Base-by-base conservation (phyloP, 2,797 vertebrate species). In the Clarias fuscus region DNA sequence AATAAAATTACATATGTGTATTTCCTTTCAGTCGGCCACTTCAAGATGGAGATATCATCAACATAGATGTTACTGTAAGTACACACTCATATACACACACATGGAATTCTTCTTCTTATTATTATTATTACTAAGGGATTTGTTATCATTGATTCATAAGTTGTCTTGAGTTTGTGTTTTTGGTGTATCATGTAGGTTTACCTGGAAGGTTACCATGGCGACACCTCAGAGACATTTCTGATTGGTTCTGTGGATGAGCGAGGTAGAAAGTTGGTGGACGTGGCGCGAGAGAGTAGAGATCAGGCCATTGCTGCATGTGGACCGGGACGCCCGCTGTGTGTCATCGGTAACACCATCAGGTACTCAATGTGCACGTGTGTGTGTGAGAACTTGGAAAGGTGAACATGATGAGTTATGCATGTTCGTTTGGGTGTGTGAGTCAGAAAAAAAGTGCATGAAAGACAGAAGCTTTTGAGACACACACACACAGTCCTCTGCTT, bases 321-420 rank as follows among this genome's bases (percentile, higher is more conserved):
- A 93, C 97, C 96, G 0, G 97, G 97, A 86, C 95, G 93, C 92
- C 96, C 95, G 85, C 96, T 99, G 90, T 97, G 97, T 93, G 94
- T 98, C 91, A 99, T 99, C 95, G 98, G 98, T 95, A 99, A 98
- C 95, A 99, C 97, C 90, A 97, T 99, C 94, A 99, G 98, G 98
- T 99, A 95, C 40, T 70, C 22, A 10, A 1, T 77, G 83, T 76
- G 59, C 75, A 43, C 68, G 76, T 40, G 48, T 62, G 68, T 30
- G 58, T 48, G 43, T 80, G 17, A 30, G 22, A 4, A 30, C 17
- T 40, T 6, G 8, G 15, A 20, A 30, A 14, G 20, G 61, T n/a
- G 43, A 48, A 67, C 68, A 30, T 68, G 62, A 53, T 15, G 24
- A 18, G n/a, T 65, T 53, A 53, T 27, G 24, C n/a, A 33, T 77